Evolutionary conservation across 2,797 vertebrate species (phyloP), one percentile per base, ranked within the genome.

Genomic region (Tadarida brasiliensis): DNA sequence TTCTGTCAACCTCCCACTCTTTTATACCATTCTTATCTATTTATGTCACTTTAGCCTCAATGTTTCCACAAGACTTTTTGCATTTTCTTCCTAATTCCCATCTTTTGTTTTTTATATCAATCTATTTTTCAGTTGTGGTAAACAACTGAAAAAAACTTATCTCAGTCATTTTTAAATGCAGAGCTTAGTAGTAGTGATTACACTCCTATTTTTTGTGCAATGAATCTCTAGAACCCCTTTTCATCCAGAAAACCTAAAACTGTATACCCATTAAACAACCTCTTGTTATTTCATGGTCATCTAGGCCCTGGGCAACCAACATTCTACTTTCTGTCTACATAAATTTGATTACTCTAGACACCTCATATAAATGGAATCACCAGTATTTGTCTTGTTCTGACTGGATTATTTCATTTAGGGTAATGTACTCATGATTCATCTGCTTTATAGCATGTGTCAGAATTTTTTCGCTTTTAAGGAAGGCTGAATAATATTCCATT

Each of bases 261-360:
- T 87, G 1, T 73, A 15, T 68, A 35, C 11, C 19, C 16, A 33
- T 15, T n/a, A 44, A 19, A 47, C 11, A 63, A 26, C 7, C 11
- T 9, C 24, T 49, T 47, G 7, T 15, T 30, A 3, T 54, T 35
- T 2, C 5, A 7, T 81, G 28, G 19, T 44, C 24, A 3, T 33
- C 2, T 16, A 9, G 3, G 9, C 1, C 22, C 22, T 17, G 12
- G 5, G 11, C 2, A 26, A 20, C 4, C 19, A 65, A 14, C n/a
- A 19, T 49, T 61, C 4, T 77, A 28, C 6, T 59, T 91, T 47
- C 16, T n/a, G 14, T 54, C 11, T n/a, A 51, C 57, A 1, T 82
- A 33, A 70, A 28, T 78, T 47, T 67, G 4, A 54, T 5, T 24
- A 7, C 1, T 30, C 28, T 91, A 33, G 20, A 4, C 30, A 33